These are phyloP conservation scores for Pandion haliaetus DNA, from an alignment of 2,113 vertebrate genomes.

Conservation along the genomic window DNA sequence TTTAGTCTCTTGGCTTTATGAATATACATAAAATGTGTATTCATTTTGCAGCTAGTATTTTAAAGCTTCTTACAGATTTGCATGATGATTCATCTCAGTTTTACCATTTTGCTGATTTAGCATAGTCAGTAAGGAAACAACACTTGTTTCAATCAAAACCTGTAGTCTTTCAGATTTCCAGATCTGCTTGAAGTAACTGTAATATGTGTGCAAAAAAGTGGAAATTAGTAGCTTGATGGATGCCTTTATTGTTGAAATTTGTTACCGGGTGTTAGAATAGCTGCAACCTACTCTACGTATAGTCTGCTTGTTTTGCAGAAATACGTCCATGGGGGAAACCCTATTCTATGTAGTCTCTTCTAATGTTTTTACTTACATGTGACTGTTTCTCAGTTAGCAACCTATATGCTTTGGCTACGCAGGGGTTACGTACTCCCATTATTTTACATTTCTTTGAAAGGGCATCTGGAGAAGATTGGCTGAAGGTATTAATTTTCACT, in stretches of 20 bases:
- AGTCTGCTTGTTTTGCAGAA: conserved; percentile 19
- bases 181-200: conserved; percentile 21
- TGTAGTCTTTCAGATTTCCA: conserved; percentile 6
- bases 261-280: conserved; percentile 16
- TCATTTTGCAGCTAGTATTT: conserved; percentile 34
- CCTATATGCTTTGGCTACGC: not conserved
- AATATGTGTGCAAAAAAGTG: not conserved
- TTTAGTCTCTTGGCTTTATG: not conserved
- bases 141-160: not conserved
- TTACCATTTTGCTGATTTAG: conserved; percentile 32
- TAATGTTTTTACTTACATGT: not conserved
- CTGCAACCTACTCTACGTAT: not conserved
- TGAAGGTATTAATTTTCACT: not conserved
- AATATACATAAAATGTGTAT: conserved; percentile 24
- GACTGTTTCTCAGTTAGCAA: not conserved
- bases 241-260: conserved; percentile 49
- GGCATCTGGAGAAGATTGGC: not conserved
- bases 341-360: not conserved
- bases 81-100: conserved; percentile 25
- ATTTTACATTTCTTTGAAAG: not conserved
- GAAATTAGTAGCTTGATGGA: conserved; percentile 10
- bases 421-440: accelerated
- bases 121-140: conserved; percentile 24
- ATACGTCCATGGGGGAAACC: not conserved
- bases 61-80: conserved; percentile 22